Conservation (phyloP, 2,113 vertebrate species). For the Poicephalus meyeri region DNA sequence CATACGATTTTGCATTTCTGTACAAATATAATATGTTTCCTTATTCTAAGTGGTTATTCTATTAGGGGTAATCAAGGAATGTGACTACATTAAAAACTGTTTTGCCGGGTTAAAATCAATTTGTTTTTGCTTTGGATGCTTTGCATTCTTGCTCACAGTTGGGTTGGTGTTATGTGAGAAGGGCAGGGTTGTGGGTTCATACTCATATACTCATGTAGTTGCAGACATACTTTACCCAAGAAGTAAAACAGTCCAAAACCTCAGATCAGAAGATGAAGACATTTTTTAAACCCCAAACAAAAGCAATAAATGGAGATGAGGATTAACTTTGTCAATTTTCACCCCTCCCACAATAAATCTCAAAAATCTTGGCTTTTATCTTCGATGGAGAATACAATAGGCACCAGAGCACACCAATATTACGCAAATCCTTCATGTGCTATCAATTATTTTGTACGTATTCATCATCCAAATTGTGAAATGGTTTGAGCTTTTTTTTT, state of each 20-base stretch:
- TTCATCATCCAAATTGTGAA: conserved; percentile 60
- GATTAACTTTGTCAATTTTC: conserved; percentile 49
- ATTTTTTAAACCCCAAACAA: conserved; percentile 55
- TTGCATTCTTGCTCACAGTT: conserved; percentile 61
- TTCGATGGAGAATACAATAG: conserved; percentile 52
- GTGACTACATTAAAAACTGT: conserved; percentile 3
- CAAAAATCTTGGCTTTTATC: conserved; percentile 52
- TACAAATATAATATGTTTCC: too few species aligned
- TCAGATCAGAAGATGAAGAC: conserved; percentile 54
- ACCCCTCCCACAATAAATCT: conserved; percentile 57
- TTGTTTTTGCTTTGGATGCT: conserved; percentile 59
- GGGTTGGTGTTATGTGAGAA: conserved; percentile 43
- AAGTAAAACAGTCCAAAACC: conserved; percentile 39
- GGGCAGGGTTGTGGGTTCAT: conserved; percentile 30
- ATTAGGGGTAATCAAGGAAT: too few species aligned
- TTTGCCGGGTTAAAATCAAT: conserved; percentile 16
- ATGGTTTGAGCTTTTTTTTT: conserved; percentile 33
- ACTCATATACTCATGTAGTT: background rate
- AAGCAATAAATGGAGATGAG: conserved; percentile 55
- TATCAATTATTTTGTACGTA: conserved; percentile 61
- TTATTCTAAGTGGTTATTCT: too few species aligned
- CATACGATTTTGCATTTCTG: too few species aligned
- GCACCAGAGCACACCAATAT: conserved; percentile 47
- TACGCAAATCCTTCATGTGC: conserved; percentile 63
- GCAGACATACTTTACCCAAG: conserved; percentile 41